A percentile compares a stretch with the other conserved stretches of the same genome.
These are phyloP conservation scores for Ceyx melanurus DNA, from an alignment of 2,113 vertebrate genomes.

Conservation along the genomic window DNA sequence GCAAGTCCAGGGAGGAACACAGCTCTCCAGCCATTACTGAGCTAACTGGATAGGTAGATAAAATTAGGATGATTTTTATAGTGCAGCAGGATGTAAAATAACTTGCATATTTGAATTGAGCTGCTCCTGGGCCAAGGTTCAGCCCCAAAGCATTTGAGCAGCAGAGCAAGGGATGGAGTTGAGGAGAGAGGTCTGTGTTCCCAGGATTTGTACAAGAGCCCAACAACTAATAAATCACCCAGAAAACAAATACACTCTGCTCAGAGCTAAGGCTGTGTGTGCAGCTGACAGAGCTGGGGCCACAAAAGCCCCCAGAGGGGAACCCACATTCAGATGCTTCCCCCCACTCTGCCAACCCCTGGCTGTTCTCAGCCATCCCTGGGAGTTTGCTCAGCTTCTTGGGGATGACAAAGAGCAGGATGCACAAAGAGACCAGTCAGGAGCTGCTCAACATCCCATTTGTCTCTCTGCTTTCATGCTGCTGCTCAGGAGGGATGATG, in stretches of 20 bases:
- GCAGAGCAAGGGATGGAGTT: not conserved
- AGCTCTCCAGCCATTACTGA: not conserved
- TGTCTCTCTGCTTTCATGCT: slow-evolving; percentile 8
- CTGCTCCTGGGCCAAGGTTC: not conserved
- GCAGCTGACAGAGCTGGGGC: not conserved
- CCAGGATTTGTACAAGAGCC: not conserved
- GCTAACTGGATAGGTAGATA: not conserved
- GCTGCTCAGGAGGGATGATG: not conserved
- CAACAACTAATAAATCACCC: not conserved
- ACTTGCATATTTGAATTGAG: not conserved
- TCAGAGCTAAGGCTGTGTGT: not conserved
- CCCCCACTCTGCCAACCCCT: not conserved
- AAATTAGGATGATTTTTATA: slow-evolving; percentile 11
- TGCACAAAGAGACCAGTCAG: not conserved
- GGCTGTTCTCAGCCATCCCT: not conserved
- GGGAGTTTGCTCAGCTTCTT: not conserved
- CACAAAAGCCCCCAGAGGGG: not conserved
- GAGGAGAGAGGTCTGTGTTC: not conserved
- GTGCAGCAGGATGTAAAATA: not conserved
- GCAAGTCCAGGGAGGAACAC: not conserved
- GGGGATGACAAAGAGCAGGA: not conserved
- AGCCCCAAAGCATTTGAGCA: not conserved
- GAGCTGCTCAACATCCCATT: not conserved
- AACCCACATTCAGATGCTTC: not conserved
- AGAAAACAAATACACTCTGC: not conserved